These are phyloP conservation scores for Drosophila leonis DNA, from an alignment of 2,888 invertebrate genomes.

Conservation along the genomic window DNA sequence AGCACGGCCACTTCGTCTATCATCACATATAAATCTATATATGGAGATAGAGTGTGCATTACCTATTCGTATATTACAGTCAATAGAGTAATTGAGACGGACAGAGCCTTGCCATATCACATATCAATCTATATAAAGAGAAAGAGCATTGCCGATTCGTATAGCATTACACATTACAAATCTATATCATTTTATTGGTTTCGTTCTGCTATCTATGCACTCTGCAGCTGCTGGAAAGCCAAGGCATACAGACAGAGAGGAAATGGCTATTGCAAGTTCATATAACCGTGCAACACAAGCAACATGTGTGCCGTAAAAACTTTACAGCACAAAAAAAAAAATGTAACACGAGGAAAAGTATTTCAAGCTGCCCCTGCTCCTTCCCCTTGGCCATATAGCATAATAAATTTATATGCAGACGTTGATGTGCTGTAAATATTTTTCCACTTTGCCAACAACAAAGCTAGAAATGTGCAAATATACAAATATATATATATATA, in stretches of 20 bases:
- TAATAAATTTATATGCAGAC: constrained; percentile 67
- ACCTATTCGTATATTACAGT: no score
- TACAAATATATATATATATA: not conserved
- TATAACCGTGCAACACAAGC: constrained; percentile 31
- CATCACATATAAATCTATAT: no score
- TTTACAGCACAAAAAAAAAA: constrained; percentile 47
- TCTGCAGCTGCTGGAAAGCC: not conserved
- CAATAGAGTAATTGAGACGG: no score
- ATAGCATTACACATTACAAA: not conserved
- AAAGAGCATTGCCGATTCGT: constrained; percentile 22
- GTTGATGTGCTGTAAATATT: constrained; percentile 66
- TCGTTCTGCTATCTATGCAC: constrained; percentile 21
- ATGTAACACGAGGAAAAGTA: constrained; percentile 3
- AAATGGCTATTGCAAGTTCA: constrained; percentile 14
- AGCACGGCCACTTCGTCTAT: constrained; percentile 16
- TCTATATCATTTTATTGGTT: constrained; percentile 27
- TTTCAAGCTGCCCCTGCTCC: constrained; percentile 2
- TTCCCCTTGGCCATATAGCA: constrained; percentile 33
- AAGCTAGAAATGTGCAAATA: constrained; percentile 15
- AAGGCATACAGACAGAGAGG: not conserved
- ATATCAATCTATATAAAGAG: no score
- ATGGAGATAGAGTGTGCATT: no score
- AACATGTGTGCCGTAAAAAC: constrained; percentile 73
- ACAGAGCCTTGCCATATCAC: no score
- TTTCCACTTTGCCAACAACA: constrained; percentile 27